Conservation (phyloP, 2,888 invertebrate genomes). For the Zele albiditarsus region DNA sequence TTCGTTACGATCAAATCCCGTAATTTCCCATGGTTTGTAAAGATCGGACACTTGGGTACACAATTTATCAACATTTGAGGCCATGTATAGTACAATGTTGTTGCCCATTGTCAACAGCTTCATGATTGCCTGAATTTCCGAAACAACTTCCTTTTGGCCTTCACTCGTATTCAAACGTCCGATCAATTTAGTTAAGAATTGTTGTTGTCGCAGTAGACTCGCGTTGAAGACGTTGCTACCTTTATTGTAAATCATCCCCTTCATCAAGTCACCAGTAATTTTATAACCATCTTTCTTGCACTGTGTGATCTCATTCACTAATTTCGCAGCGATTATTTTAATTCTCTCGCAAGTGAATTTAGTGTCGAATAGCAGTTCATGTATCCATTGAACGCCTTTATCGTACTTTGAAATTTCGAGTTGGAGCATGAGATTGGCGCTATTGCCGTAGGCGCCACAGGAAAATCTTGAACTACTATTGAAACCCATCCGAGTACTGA, state of each 20-base stretch:
- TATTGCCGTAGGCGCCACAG: conserved; percentile 83
- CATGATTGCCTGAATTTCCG: conserved; percentile 76
- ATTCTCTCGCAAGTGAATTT: conserved; percentile 83
- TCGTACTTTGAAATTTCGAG: conserved; percentile 85
- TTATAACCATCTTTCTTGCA: conserved; percentile 82
- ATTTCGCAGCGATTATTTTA: conserved; percentile 85
- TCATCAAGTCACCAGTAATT: conserved; percentile 79
- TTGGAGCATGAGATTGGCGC: conserved; percentile 80
- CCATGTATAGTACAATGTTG: conserved; percentile 82
- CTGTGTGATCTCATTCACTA: conserved; percentile 87
- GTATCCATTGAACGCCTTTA: conserved; percentile 83
- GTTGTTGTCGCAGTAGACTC: conserved; percentile 84
- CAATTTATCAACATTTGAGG: conserved; percentile 81
- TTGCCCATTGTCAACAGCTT: conserved; percentile 76
- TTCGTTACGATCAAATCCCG: conserved; percentile 54
- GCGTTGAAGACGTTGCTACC: conserved; percentile 83
- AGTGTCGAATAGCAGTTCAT: conserved; percentile 83
- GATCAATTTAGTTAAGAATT: conserved; percentile 82
- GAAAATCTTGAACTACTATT: conserved; percentile 77
- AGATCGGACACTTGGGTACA: conserved; percentile 72
- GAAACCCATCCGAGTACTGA: conserved; percentile 79
- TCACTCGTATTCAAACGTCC: conserved; percentile 75
- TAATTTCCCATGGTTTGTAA: conserved; percentile 75
- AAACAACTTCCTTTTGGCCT: conserved; percentile 73
- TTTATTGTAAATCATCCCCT: conserved; percentile 77